A percentile compares a stretch with the other conserved stretches of the same genome.
These are phyloP conservation scores for Sander lucioperca DNA, from an alignment of 2,113 vertebrate species.

Conservation along the genomic window DNA sequence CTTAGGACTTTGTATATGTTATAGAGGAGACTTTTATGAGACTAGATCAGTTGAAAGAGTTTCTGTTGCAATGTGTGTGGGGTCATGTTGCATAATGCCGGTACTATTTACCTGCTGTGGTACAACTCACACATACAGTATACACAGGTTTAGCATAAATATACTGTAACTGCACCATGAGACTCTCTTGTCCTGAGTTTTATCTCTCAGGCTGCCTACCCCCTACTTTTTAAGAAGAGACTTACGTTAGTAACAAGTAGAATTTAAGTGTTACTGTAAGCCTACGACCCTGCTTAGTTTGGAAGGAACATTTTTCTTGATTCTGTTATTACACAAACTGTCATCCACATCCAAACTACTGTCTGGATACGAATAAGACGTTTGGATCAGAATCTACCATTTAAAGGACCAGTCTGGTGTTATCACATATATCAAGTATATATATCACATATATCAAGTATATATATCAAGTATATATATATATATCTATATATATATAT, in stretches of 20 bases:
- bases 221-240: neutral
- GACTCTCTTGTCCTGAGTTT: neutral
- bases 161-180: neutral
- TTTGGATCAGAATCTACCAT: neutral
- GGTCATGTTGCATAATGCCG: too few species aligned
- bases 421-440: too few species aligned
- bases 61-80: too few species aligned
- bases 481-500: too few species aligned
- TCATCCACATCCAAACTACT: too few species aligned
- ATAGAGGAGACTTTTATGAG: too few species aligned
- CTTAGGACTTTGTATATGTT: too few species aligned
- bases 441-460: too few species aligned
- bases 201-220: conserved; percentile 7
- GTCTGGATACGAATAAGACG: too few species aligned
- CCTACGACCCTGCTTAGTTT: neutral
- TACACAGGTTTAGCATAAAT: conserved; percentile 32
- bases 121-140: neutral
- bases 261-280: neutral
- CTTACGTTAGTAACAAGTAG: neutral
- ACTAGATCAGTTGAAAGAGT: too few species aligned
- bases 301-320: neutral
- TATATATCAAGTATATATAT: too few species aligned
- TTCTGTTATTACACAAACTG: too few species aligned
- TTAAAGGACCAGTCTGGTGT: neutral
- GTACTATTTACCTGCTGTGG: neutral